Conservation (phyloP, 1,140 invertebrate species). For the Ips nitidus region DNA sequence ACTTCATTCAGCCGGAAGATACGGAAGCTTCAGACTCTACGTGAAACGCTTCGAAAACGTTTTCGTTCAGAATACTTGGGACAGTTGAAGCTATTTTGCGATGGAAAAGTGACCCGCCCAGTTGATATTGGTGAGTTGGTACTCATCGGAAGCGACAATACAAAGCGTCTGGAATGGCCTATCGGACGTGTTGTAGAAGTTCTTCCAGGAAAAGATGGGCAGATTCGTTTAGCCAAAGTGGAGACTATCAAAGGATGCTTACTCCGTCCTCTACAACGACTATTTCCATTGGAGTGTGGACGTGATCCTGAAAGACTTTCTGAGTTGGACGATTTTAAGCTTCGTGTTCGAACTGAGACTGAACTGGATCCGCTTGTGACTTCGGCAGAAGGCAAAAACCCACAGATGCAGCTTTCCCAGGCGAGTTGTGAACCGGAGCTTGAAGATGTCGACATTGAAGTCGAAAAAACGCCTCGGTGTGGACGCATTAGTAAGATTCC, state of each 20-base stretch:
- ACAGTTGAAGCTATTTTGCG: constrained; percentile 19
- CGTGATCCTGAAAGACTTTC: not conserved
- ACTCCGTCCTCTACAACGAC: constrained; percentile 21
- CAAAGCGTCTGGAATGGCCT: not conserved
- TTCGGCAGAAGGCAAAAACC: no score
- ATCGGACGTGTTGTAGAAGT: no score
- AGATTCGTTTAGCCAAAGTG: no score
- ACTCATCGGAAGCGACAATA: constrained; percentile 27
- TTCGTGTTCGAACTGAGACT: no score
- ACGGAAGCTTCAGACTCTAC: constrained; percentile 21
- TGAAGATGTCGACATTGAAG: no score
- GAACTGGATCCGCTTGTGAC: no score
- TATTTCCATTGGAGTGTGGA: constrained; percentile 28
- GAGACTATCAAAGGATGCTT: not conserved
- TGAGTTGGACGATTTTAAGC: no score
- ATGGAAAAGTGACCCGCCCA: not conserved
- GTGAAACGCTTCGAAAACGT: constrained; percentile 14
- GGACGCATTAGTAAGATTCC: no score
- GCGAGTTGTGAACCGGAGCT: no score
- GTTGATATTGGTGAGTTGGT: constrained; percentile 27
- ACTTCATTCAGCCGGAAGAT: constrained; percentile 12
- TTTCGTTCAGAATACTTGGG: constrained; percentile 35
- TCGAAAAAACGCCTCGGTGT: no score
- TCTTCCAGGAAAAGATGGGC: no score
- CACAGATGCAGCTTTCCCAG: no score